Evolutionary conservation across 2,888 invertebrate genomes (phyloP).

Genomic region (Agrochola lychnidis): DNA sequence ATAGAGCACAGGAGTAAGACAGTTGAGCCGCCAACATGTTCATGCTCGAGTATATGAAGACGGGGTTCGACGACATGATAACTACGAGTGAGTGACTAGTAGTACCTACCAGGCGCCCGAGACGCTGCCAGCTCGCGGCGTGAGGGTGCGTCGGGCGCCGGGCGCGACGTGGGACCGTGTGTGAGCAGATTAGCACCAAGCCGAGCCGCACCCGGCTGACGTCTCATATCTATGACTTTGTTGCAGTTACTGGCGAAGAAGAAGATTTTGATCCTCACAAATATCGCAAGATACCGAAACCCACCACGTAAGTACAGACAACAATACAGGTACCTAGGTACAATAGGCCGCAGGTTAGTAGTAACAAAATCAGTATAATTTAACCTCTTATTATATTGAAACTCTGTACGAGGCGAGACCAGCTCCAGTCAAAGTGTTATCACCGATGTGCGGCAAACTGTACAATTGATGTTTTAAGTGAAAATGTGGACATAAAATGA

Average conservation of each 20-base stretch:
- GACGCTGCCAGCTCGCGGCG: background rate
- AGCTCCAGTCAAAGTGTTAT: background rate
- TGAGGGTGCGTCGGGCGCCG: background rate
- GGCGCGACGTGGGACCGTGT: no score
- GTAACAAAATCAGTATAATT: background rate
- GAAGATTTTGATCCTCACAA: slow-evolving; percentile 30
- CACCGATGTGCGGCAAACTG: no score
- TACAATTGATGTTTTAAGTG: background rate
- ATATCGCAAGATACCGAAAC: slow-evolving; percentile 1
- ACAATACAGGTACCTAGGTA: no score
- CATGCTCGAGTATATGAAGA: background rate
- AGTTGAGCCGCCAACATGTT: background rate
- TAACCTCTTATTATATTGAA: background rate
- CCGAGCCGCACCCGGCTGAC: background rate
- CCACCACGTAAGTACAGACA: slow-evolving; percentile 25
- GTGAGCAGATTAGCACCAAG: background rate
- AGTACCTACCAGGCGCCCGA: background rate
- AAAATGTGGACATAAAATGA: no score
- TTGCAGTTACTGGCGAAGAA: slow-evolving; percentile 24
- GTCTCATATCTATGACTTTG: slow-evolving; percentile 1
- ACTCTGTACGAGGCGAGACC: no score
- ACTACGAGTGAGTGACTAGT: background rate
- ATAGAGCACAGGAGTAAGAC: background rate
- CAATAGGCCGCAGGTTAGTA: background rate
- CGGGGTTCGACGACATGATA: background rate